Percentiles rank a stretch among this genome's conserved stretches.
Evolutionary conservation across 2,113 vertebrate genomes (phyloP).

Genomic region (Probosciger aterrimus): DNA sequence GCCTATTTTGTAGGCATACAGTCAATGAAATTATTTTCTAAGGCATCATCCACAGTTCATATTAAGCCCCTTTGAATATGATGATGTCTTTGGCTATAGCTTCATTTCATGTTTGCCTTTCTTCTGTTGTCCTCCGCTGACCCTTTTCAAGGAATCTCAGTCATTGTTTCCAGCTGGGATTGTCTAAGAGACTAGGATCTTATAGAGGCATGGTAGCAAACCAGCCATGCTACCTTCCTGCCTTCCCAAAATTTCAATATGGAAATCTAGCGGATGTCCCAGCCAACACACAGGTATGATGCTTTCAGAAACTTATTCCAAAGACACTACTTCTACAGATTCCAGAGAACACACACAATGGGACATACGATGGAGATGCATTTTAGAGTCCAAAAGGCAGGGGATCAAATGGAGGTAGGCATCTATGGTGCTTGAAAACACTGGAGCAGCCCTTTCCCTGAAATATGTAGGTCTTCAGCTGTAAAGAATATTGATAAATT

Average conservation of each 20-base stretch:
- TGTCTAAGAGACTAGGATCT: not conserved
- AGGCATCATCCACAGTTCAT: not conserved
- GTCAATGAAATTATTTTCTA: not conserved
- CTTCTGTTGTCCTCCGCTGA: not conserved
- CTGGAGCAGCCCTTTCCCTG: not conserved
- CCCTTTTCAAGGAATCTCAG: not conserved
- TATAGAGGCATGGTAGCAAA: not conserved
- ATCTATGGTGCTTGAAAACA: not conserved
- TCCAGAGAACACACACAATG: fast-evolving
- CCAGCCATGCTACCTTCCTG: not conserved
- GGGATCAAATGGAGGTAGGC: not conserved
- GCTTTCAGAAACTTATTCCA: not conserved
- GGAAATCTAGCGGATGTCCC: not conserved
- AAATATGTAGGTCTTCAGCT: not conserved
- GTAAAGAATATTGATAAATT: not conserved
- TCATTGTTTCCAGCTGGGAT: not conserved
- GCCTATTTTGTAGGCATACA: not conserved
- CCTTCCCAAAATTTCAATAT: not conserved
- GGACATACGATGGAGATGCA: not conserved
- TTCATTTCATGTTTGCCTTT: not conserved
- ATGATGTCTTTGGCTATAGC: not conserved
- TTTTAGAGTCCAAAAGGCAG: not conserved
- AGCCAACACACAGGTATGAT: not conserved
- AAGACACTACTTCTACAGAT: not conserved
- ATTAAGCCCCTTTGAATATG: not conserved